Conservation (phyloP, 2,113 vertebrate genomes). For the Urocolius indicus region DNA sequence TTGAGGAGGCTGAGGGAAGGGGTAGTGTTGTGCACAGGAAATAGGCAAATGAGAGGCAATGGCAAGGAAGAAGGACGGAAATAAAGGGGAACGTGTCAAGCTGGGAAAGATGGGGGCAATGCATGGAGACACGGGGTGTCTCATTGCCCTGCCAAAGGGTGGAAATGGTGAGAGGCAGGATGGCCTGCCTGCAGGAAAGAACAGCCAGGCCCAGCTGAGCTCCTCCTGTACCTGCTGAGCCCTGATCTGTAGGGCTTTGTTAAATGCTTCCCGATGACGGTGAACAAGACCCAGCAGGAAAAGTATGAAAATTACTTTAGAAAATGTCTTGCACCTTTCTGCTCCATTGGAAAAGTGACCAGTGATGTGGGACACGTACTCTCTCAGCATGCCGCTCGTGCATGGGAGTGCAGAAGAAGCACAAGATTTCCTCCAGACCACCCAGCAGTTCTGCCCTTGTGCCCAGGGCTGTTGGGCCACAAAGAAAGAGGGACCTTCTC, state of each 20-base stretch:
- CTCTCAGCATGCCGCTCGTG: accelerated
- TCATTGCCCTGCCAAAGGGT: background rate
- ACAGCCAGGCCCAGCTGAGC: background rate
- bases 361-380: accelerated
- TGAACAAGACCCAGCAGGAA: background rate
- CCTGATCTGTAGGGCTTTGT: background rate
- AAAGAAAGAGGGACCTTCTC: background rate
- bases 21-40: accelerated
- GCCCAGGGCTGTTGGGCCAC: background rate
- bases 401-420: background rate
- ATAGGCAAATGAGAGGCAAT: background rate
- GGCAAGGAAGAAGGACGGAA: background rate
- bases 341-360: background rate
- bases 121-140: background rate
- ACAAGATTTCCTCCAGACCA: accelerated
- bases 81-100: background rate
- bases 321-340: background rate
- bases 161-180: background rate
- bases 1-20: background rate
- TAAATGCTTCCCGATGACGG: background rate
- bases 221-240: background rate
- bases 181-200: background rate
- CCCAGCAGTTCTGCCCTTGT: background rate
- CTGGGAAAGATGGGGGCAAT: background rate
- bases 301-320: background rate